phyloP scores from a whole-genome alignment of 2,888 invertebrate genomes.

The Eupithecia subumbrata region DNA sequence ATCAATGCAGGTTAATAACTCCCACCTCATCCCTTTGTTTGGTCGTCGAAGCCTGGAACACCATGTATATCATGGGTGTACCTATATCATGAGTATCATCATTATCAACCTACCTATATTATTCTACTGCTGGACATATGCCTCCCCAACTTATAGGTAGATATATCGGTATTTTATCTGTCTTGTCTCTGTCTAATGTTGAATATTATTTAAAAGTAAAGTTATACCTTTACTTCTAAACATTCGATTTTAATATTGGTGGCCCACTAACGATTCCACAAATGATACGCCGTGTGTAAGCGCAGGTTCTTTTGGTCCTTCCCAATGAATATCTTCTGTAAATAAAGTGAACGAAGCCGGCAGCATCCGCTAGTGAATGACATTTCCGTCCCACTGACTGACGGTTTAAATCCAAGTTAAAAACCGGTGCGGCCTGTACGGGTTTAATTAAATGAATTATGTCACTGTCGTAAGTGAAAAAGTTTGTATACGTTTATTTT shows the following conservation, averaged over 20 bases:
- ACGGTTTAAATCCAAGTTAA: neutral
- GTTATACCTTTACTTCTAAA: too few species aligned
- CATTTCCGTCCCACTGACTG: conserved; percentile 4
- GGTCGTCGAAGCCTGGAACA: too few species aligned
- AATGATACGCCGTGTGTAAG: neutral
- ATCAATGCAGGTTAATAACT: too few species aligned
- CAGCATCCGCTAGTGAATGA: neutral
- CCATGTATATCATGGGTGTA: too few species aligned
- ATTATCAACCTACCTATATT: too few species aligned
- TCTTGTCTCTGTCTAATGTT: too few species aligned
- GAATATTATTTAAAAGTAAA: too few species aligned
- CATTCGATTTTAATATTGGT: neutral
- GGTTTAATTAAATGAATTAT: conserved; percentile 2
- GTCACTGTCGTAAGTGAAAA: conserved; percentile 8
- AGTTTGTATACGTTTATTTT: conserved; percentile 1
- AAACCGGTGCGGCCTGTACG: neutral
- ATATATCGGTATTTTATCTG: too few species aligned
- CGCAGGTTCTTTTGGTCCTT: neutral
- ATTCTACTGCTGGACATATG: too few species aligned
- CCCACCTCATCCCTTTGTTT: too few species aligned
- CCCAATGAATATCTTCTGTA: neutral
- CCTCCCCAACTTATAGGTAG: too few species aligned
- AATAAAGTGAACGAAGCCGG: neutral
- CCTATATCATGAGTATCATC: too few species aligned
- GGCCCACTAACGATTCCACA: neutral